These are phyloP conservation scores for Sebastes trivittatus DNA, from an alignment of 2,797 vertebrate species.

Conservation along the genomic window DNA sequence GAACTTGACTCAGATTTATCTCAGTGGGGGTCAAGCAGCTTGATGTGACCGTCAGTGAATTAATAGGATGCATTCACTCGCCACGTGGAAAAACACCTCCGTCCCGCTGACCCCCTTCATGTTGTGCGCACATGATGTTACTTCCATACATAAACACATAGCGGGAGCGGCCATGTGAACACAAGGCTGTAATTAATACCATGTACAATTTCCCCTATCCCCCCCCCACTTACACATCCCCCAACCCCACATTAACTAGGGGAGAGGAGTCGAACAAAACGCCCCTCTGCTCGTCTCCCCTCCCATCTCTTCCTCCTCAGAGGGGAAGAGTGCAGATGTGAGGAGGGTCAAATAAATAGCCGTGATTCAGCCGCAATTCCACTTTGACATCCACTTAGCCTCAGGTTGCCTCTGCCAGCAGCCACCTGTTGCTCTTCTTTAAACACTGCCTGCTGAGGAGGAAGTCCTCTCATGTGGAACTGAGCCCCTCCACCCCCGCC, in stretches of 20 bases:
- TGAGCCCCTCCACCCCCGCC: constrained; percentile 30
- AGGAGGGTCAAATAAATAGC: constrained; percentile 81
- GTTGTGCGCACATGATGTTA: constrained; percentile 66
- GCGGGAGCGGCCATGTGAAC: constrained; percentile 64
- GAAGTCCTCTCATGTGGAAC: constrained; percentile 82
- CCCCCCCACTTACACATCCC: constrained; percentile 13
- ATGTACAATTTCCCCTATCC: constrained; percentile 59
- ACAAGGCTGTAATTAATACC: constrained; percentile 76
- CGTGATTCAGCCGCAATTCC: constrained; percentile 76
- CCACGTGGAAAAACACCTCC: constrained; percentile 64
- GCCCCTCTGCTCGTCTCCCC: constrained; percentile 46
- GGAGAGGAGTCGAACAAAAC: constrained; percentile 59
- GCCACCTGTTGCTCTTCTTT: constrained; percentile 82
- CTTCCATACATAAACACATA: constrained; percentile 73
- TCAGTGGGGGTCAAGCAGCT: neutral
- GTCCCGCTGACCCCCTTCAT: constrained; percentile 51
- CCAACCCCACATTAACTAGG: constrained; percentile 50
- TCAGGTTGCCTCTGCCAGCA: constrained; percentile 76
- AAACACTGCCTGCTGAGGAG: constrained; percentile 77
- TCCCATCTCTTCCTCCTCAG: constrained; percentile 54
- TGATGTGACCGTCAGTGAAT: constrained; percentile 18
- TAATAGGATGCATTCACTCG: constrained; percentile 25
- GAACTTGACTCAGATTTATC: neutral
- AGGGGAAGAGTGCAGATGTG: constrained; percentile 78
- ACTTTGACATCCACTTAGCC: constrained; percentile 80